Conservation (phyloP, 1,140 invertebrate genomes). For the Lepidurus apus region DNA sequence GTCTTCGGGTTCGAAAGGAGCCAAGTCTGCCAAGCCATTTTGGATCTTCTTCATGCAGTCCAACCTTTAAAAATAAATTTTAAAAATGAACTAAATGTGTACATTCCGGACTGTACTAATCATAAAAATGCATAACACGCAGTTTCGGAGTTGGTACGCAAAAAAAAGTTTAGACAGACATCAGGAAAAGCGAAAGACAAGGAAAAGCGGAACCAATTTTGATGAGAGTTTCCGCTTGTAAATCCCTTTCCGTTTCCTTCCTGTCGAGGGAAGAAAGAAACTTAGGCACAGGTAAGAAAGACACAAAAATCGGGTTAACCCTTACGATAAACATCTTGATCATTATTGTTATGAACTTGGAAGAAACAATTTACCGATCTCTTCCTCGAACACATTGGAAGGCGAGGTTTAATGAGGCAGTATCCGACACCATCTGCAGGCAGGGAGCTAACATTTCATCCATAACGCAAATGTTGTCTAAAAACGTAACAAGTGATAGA, state of each 20-base stretch:
- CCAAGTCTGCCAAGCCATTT: constrained; percentile 67
- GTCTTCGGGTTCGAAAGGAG: constrained; percentile 73
- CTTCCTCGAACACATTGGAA: constrained; percentile 61
- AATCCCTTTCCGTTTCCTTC: constrained; percentile 7
- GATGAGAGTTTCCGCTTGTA: background rate
- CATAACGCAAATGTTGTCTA: constrained; percentile 67
- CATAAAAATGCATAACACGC: too few relatives aligned
- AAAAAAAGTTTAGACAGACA: background rate
- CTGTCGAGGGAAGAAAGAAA: background rate
- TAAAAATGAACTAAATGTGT: background rate
- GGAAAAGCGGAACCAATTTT: background rate
- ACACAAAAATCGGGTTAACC: constrained; percentile 14
- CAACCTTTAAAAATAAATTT: constrained; percentile 50
- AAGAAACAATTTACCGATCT: constrained; percentile 51
- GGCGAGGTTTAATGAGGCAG: constrained; percentile 54
- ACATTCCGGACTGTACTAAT: constrained; percentile 23
- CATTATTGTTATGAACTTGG: background rate
- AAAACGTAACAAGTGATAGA: background rate
- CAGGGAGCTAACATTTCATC: constrained; percentile 56
- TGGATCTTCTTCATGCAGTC: constrained; percentile 69
- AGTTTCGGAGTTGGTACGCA: background rate
- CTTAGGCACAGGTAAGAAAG: background rate
- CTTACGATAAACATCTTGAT: background rate
- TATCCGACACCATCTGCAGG: constrained; percentile 57
- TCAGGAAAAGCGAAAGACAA: constrained; percentile 30